These are phyloP conservation scores for Cheilosia urbana DNA, from an alignment of 2,888 invertebrate genomes.

Conservation along the genomic window DNA sequence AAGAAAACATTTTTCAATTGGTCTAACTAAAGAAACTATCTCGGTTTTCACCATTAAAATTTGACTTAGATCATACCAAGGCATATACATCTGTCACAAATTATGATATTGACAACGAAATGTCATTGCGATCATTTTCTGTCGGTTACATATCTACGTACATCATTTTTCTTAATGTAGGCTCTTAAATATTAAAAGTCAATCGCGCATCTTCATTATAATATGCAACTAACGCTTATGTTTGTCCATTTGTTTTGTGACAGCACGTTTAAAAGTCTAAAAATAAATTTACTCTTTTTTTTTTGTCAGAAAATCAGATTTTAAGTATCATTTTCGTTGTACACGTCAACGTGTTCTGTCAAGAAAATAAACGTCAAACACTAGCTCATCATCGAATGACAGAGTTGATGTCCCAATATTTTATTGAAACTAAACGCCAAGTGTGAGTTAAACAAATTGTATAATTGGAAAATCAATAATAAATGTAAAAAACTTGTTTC, in stretches of 20 bases:
- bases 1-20: too few relatives aligned
- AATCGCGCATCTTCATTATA: slow-evolving; percentile 1
- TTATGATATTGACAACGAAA: not conserved
- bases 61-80: not conserved
- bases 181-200: slow-evolving; percentile 34
- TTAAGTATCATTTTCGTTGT: slow-evolving; percentile 57
- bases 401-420: not conserved
- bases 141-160: not conserved
- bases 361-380: slow-evolving; percentile 28
- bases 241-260: slow-evolving; percentile 3
- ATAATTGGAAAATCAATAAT: slow-evolving; percentile 44
- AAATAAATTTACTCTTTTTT: slow-evolving; percentile 29
- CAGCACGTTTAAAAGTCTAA: slow-evolving; percentile 30
- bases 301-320: not conserved
- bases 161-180: not conserved
- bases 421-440: slow-evolving; percentile 29
- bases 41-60: too few relatives aligned
- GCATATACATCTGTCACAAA: not conserved
- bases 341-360: slow-evolving; percentile 17
- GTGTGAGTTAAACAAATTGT: slow-evolving; percentile 8
- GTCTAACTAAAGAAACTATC: not conserved
- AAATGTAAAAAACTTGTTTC: slow-evolving; percentile 42
- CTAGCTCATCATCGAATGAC: not conserved
- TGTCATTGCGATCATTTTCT: not conserved
- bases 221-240: slow-evolving; percentile 2